Evolutionary conservation across 1,140 invertebrate species (phyloP).

Genomic region (Pararge aegeria): DNA sequence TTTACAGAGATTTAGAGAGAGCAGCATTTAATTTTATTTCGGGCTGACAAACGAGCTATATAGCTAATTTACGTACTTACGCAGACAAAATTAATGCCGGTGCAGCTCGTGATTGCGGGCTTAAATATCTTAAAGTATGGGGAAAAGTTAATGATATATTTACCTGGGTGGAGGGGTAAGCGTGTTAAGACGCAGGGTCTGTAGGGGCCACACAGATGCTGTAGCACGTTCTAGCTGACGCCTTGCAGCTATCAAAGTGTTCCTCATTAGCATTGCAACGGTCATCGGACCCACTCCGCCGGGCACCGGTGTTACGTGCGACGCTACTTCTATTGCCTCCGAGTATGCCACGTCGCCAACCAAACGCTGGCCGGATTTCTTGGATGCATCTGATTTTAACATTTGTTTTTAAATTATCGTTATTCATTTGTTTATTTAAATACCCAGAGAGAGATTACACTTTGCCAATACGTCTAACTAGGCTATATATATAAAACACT

Average conservation of each 20-base stretch:
- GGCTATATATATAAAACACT: no score
- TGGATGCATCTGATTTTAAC: constrained; percentile 84
- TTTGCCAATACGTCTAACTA: not conserved
- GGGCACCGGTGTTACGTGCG: constrained; percentile 97
- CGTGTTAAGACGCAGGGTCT: constrained; percentile 81
- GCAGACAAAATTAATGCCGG: no score
- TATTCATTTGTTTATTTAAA: not conserved
- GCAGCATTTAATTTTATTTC: no score
- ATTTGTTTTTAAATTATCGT: not conserved
- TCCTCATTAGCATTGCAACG: constrained; percentile 98
- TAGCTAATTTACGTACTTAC: no score
- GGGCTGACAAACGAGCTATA: no score
- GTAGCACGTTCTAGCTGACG: constrained; percentile 81
- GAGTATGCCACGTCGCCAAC: constrained; percentile 97
- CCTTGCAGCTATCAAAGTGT: constrained; percentile 93
- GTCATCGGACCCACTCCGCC: constrained; percentile 99
- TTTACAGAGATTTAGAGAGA: no score
- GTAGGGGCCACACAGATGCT: constrained; percentile 83
- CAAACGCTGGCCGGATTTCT: constrained; percentile 90
- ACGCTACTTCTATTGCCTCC: constrained; percentile 89
- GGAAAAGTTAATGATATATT: constrained; percentile 1
- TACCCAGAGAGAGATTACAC: no score
- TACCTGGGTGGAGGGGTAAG: constrained; percentile 86
- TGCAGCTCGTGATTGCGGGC: no score
- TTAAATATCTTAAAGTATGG: no score